Conservation (phyloP, 1,140 invertebrate species). For the Eciton burchellii region DNA sequence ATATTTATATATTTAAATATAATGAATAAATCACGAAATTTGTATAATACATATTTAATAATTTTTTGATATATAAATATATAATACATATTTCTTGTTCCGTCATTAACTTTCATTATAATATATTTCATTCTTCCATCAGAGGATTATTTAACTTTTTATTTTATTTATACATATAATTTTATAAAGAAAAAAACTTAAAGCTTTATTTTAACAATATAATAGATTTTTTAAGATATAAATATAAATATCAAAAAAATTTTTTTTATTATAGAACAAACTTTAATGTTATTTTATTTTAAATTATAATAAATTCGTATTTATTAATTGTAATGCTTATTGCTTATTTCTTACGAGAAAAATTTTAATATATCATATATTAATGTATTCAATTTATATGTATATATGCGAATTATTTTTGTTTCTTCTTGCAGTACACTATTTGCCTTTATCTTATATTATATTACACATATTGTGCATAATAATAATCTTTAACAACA, state of each 20-base stretch:
- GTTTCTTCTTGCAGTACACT: neutral
- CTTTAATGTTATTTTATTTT: neutral
- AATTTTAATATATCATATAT: too few relatives aligned
- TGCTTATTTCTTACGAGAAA: too few relatives aligned
- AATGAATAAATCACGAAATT: too few relatives aligned
- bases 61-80: too few relatives aligned
- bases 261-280: neutral
- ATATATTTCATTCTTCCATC: neutral
- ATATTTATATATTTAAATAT: too few relatives aligned
- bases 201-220: neutral
- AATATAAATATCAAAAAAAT: conserved; percentile 1
- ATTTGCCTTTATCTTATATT: conserved; percentile 26
- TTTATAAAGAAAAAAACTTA: too few relatives aligned
- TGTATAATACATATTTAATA: too few relatives aligned
- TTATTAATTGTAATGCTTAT: too few relatives aligned
- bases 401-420: neutral
- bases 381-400: conserved; percentile 3
- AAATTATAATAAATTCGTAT: neutral
- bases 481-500: conserved; percentile 19
- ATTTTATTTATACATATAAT: too few relatives aligned
- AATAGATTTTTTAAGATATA: neutral
- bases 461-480: conserved; percentile 11
- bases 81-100: too few relatives aligned
- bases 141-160: too few relatives aligned
- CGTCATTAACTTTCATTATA: neutral